Conservation (phyloP, 2,888 invertebrate species). For the Pyrrhia umbra region DNA sequence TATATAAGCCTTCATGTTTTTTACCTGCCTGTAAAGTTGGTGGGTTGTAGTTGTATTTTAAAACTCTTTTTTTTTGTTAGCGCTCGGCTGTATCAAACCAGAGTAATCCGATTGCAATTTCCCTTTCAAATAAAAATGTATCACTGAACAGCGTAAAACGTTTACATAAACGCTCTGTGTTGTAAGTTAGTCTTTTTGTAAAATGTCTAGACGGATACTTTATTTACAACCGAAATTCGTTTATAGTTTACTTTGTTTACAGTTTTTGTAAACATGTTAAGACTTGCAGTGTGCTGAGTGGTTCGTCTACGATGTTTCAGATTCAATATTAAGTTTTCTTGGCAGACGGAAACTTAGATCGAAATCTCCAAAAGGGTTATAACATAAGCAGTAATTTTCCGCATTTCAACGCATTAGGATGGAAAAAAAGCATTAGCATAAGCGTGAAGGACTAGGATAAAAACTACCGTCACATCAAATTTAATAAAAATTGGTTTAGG, state of each 20-base stretch:
- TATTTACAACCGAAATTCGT: constrained; percentile 11
- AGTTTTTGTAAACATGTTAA: neutral
- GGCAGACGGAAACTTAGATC: too few relatives aligned
- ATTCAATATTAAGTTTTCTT: neutral
- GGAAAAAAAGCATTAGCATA: too few relatives aligned
- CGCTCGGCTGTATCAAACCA: neutral
- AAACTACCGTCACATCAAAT: too few relatives aligned
- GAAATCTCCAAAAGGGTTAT: too few relatives aligned
- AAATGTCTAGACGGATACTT: constrained; percentile 35
- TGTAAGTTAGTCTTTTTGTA: constrained; percentile 31
- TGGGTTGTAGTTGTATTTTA: too few relatives aligned
- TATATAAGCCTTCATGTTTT: too few relatives aligned
- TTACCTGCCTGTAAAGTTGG: too few relatives aligned
- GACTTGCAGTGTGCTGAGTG: neutral
- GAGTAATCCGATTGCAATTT: constrained; percentile 7
- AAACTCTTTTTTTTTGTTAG: too few relatives aligned
- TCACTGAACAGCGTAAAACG: constrained; percentile 8
- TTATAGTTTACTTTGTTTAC: constrained; percentile 20
- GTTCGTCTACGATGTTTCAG: neutral
- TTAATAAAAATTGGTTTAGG: too few relatives aligned
- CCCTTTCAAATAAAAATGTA: constrained; percentile 11
- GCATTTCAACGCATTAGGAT: too few relatives aligned
- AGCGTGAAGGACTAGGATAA: too few relatives aligned
- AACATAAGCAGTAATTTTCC: too few relatives aligned
- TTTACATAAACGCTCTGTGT: constrained; percentile 21